Base-by-base conservation (phyloP, 2,888 invertebrate species). In the Aphelenchoides bicaudatus region DNA sequence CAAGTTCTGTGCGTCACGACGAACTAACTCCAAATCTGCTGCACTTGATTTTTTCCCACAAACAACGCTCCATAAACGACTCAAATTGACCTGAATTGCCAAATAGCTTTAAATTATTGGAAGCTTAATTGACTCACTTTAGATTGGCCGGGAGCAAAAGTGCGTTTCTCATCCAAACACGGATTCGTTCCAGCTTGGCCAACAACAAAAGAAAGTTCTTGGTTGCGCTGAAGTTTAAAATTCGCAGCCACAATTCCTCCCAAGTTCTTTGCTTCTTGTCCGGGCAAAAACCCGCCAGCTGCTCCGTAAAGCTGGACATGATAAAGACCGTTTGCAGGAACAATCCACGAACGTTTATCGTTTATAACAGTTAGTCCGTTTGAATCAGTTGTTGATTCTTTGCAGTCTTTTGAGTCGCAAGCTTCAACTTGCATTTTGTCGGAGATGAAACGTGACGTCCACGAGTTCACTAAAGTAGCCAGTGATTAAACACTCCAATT, bases 261-360 rank as follows among this genome's bases (percentile, higher is more conserved):
- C 25, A 48, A 52, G 23, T 65, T 61, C 34, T 65, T 59, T 16
- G 39, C 47, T 10, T 37, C 25, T 21, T 34, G 53, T 13, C 25
- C 29, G 8, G 43, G 56, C 16, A 71, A 39, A 13, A 29, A n/a
- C 0, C 67, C 67, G 2, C 67, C 67, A 13, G 67, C 39, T 19
- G 68, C 67, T 3, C 70, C 67, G 46, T 62, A 59, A 34, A 66
- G 21, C 19, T 66, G 70, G 29, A 66, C 27, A 25, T 62, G 66
- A 30, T 51, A 51, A 16, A 13, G 1, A 29, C 37, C 52, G 8
- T 21, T 37, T 8, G 37, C 19, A 21, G 31, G 31, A 8, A 51
- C 39, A 21, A 34, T 16, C 52, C 52, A 51, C 3, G n/a, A 8
- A n/a, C 39, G 3, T n/a, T 27, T 1, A 16, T 34, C 39, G 43